A percentile compares a stretch with the other conserved stretches of the same genome.
Conservation (phyloP, 1,140 invertebrate species). For the Pogonomyrmex barbatus region DNA sequence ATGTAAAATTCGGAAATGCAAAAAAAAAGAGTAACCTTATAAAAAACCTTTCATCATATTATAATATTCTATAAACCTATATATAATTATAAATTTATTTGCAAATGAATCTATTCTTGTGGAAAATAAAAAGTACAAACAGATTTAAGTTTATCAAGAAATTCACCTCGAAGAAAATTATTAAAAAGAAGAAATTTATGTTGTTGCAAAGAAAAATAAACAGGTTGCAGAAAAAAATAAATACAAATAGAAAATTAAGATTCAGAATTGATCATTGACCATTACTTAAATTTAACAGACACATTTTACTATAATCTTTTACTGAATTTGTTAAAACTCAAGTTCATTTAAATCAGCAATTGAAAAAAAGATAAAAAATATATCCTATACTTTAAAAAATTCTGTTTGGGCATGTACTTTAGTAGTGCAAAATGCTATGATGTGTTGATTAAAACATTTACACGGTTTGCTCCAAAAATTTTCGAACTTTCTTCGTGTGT, state of each 20-base stretch:
- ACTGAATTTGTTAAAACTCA: neutral
- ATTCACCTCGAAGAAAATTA: neutral
- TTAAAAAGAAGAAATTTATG: neutral
- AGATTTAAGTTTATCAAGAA: neutral
- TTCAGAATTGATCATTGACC: neutral
- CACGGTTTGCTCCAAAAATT: no score
- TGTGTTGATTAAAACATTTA: slow-evolving; percentile 1
- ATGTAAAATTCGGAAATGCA: neutral
- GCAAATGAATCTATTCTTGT: neutral
- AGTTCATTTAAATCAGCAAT: slow-evolving; percentile 8
- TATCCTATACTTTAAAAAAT: neutral
- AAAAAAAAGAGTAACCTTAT: neutral
- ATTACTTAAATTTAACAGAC: slow-evolving; percentile 1
- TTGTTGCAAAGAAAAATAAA: neutral
- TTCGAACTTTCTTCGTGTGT: no score
- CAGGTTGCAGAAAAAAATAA: neutral
- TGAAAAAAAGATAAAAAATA: slow-evolving; percentile 2
- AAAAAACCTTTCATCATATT: neutral
- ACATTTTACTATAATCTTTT: neutral
- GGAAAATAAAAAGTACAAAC: neutral
- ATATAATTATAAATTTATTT: neutral
- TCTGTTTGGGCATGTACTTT: slow-evolving; percentile 3
- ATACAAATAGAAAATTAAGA: neutral
- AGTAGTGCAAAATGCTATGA: neutral
- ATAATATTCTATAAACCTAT: no score